Evolutionary conservation across 2,113 vertebrate genomes (phyloP), one percentile per base, ranked within the genome.

Genomic region (Salvelinus sp.): DNA sequence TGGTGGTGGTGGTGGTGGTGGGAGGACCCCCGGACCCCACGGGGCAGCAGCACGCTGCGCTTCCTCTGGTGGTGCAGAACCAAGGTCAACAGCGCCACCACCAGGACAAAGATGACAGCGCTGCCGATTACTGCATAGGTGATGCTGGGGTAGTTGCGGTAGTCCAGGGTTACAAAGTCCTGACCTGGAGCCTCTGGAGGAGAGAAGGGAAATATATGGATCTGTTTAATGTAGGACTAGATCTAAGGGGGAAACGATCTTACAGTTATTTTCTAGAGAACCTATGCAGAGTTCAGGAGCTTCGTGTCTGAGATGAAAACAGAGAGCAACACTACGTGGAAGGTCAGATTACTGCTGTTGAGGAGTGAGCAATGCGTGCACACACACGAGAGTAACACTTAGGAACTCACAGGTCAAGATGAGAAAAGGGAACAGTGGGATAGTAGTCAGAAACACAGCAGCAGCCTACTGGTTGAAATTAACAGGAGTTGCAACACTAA

Each of bases 11-110:
- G 94, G 20, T 96, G 95, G 70, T 97, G 95, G 0, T 96, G 96
- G 68, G 87, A 79, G 77, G 81, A 79, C 33, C 91, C 89, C 70
- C 96, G 91, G 12, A 90, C 88, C 0, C 88, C 90, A 2, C 92
- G 85, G 0, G 96, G 94, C 91, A 99, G 92, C 63, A 98, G 94
- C 6, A 96, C 95, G 70, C 95, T 98, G 60, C 97, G 93, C 76
- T 99, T 99, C 72, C 97, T 93, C 82, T 99, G 98, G 83, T 99
- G 98, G 81, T 99, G 98, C 76, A 99, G 88, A 72, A 97, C 95
- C 13, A 99, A 74, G 0, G 98, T 97, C 3, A 99, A 87, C 9
- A 99, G 90, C 0, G 96, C 97, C 85, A 98, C 96, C 84, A 98
- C 96, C 23, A 99, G 91, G 0, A 98, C 96, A 0, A 99, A 98